These are phyloP conservation scores for Addax nasomaculatus DNA, from an alignment of 2,113 vertebrate genomes.

Conservation along the genomic window DNA sequence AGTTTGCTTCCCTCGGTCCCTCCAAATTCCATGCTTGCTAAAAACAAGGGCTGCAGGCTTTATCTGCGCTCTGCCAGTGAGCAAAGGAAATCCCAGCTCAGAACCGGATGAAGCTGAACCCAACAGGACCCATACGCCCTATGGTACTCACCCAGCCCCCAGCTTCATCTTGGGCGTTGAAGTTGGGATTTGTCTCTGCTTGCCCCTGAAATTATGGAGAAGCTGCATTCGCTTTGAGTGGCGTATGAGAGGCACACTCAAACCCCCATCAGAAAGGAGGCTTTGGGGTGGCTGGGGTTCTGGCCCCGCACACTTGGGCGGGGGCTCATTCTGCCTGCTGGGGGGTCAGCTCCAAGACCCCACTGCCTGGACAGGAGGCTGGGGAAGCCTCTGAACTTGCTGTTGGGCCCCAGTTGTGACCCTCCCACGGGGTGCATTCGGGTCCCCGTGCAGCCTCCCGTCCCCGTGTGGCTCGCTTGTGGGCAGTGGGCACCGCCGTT, in stretches of 20 bases:
- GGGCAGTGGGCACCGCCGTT: accelerated
- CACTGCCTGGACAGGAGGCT: neutral
- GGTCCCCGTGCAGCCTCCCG: neutral
- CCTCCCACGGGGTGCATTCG: neutral
- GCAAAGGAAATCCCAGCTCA: neutral
- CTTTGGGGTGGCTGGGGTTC: neutral
- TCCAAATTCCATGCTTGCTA: neutral
- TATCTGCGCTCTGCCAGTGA: neutral
- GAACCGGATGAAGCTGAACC: neutral
- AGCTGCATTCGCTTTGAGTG: neutral
- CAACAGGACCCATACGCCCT: accelerated
- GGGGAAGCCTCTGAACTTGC: neutral
- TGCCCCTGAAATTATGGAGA: neutral
- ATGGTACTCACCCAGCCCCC: accelerated
- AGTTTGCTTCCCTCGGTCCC: neutral
- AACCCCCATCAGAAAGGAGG: neutral
- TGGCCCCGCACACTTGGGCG: accelerated
- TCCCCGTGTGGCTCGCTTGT: accelerated
- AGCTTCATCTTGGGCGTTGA: neutral
- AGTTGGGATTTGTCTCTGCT: neutral
- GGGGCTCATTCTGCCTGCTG: neutral
- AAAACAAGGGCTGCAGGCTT: no score
- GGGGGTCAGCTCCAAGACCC: accelerated
- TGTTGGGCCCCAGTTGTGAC: neutral
- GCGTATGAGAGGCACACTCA: neutral